phyloP scores from a whole-genome alignment of 2,888 invertebrate species.

The Drosophila tanythrix region DNA sequence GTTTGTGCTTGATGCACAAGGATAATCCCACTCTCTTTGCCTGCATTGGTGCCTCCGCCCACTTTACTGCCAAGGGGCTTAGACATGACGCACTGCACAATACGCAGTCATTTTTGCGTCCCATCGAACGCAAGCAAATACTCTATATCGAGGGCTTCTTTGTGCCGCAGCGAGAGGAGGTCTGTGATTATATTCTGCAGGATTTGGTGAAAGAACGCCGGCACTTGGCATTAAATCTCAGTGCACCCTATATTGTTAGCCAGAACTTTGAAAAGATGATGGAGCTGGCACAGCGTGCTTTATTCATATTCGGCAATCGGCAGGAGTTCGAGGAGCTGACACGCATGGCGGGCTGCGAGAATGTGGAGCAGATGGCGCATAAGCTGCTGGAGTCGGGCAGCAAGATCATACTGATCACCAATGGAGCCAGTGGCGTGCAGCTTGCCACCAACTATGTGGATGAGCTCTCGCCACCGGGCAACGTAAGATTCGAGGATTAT shows the following conservation, averaged over 20 bases:
- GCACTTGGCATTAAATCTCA: constrained; percentile 86
- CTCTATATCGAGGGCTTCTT: constrained; percentile 87
- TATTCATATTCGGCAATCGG: constrained; percentile 87
- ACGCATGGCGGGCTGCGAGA: constrained; percentile 67
- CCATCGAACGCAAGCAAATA: constrained; percentile 81
- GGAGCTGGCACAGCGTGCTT: constrained; percentile 85
- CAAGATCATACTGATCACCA: constrained; percentile 87
- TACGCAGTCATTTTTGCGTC: constrained; percentile 69
- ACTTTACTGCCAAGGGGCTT: constrained; percentile 83
- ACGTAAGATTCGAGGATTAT: constrained; percentile 70
- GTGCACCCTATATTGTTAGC: constrained; percentile 86
- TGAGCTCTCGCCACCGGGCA: constrained; percentile 62
- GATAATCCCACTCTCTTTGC: constrained; percentile 86
- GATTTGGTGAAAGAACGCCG: constrained; percentile 83
- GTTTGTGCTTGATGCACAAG: constrained; percentile 85
- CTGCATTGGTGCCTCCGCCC: constrained; percentile 86
- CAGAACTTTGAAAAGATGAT: constrained; percentile 83
- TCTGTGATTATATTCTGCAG: constrained; percentile 85
- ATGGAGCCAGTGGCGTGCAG: constrained; percentile 87
- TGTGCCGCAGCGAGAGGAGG: constrained; percentile 85
- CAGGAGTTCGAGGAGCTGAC: constrained; percentile 86
- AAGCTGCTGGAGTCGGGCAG: constrained; percentile 49
- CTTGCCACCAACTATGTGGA: constrained; percentile 84
- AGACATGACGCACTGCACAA: constrained; percentile 59
- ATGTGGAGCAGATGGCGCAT: constrained; percentile 63